A percentile compares a stretch with the other conserved stretches of the same genome.
These are phyloP conservation scores for Acanthochromis polyacanthus DNA, from an alignment of 2,113 vertebrate genomes.

Conservation along the genomic window DNA sequence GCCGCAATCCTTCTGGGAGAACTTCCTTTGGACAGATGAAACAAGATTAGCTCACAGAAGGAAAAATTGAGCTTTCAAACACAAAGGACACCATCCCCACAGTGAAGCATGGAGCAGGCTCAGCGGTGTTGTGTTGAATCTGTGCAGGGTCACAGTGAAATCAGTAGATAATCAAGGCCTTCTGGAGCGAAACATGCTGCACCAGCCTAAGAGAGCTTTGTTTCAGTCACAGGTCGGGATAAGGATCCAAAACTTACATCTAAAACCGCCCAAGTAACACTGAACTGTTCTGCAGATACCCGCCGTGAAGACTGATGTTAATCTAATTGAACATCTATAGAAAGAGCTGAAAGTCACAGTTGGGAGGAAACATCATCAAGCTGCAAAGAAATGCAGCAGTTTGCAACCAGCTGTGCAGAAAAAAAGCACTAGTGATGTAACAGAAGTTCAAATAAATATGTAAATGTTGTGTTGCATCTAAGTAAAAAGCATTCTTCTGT, in stretches of 20 bases:
- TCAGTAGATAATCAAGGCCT: conserved; percentile 7
- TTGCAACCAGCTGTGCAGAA: not conserved
- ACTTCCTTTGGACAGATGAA: not conserved
- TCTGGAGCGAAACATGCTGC: not conserved
- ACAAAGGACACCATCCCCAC: not conserved
- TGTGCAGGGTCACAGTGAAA: not conserved
- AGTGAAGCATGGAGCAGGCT: not conserved
- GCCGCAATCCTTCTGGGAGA: not conserved
- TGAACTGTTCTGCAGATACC: not conserved
- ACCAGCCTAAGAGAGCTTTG: not conserved
- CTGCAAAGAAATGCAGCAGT: not conserved
- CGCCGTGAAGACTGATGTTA: conserved; percentile 21
- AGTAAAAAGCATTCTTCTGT: not conserved
- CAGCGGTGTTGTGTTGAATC: not conserved
- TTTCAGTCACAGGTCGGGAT: not conserved
- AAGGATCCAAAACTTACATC: not conserved
- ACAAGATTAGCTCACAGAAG: not conserved
- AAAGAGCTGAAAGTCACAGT: not conserved
- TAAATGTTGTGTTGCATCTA: no score
- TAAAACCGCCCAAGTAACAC: conserved; percentile 10
- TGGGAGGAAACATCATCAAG: not conserved
- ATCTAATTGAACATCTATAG: not conserved
- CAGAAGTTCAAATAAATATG: no score
- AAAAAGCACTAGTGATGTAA: no score
- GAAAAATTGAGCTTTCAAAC: not conserved